phyloP scores from a whole-genome alignment of 2,888 invertebrate genomes.

The Portevinia maculata region DNA sequence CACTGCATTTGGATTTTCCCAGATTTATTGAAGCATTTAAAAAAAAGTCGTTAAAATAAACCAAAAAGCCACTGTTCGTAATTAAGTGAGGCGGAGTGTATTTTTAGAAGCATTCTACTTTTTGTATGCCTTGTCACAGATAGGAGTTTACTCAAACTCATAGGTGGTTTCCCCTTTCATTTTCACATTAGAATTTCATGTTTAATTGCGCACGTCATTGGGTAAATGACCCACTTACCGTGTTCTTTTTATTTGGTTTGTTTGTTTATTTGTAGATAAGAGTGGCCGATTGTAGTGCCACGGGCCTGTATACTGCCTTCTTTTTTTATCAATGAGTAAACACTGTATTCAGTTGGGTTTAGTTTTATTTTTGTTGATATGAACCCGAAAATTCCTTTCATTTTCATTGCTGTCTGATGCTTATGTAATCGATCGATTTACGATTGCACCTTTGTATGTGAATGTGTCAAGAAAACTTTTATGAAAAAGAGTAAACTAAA shows the following conservation, averaged over 20 bases:
- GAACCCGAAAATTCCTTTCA: conserved; percentile 7
- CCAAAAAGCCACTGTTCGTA: too few relatives aligned
- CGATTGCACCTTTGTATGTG: background rate
- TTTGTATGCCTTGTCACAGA: too few relatives aligned
- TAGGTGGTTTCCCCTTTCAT: too few relatives aligned
- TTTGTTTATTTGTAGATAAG: conserved; percentile 30
- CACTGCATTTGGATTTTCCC: too few relatives aligned
- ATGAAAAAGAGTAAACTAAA: too few relatives aligned
- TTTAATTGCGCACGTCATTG: background rate
- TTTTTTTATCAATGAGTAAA: conserved; percentile 29
- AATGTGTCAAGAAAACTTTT: too few relatives aligned
- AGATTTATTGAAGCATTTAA: too few relatives aligned
- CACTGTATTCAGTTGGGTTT: conserved; percentile 1
- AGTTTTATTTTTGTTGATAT: conserved; percentile 2
- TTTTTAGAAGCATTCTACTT: too few relatives aligned
- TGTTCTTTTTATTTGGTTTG: too few relatives aligned
- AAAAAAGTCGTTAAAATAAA: too few relatives aligned
- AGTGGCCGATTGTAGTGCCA: conserved; percentile 30
- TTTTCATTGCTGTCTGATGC: conserved; percentile 14
- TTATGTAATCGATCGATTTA: background rate
- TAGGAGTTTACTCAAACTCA: too few relatives aligned
- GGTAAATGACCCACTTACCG: background rate
- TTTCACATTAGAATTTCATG: background rate
- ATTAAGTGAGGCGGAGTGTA: too few relatives aligned
- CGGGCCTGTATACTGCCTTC: conserved; percentile 14